phyloP scores from a whole-genome alignment of 2,888 invertebrate genomes.

The Drosophila sordidula region DNA sequence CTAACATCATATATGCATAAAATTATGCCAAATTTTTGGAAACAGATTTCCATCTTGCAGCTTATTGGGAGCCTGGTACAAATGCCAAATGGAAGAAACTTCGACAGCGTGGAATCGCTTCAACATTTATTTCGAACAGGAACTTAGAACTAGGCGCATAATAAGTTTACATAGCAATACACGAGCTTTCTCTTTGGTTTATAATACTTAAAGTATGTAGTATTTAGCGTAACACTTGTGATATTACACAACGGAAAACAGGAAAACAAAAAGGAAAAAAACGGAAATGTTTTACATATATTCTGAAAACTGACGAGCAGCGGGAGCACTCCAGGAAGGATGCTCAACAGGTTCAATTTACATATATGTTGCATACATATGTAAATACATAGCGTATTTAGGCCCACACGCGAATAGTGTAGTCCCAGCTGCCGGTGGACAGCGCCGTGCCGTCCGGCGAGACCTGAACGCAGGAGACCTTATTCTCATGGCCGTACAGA shows the following conservation, averaged over 20 bases:
- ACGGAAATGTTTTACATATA: slow-evolving; percentile 43
- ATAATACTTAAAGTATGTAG: slow-evolving; percentile 51
- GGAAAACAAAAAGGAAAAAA: slow-evolving; percentile 1
- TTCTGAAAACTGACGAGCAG: slow-evolving; percentile 24
- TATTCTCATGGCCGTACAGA: slow-evolving; percentile 97
- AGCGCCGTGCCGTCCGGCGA: slow-evolving; percentile 99
- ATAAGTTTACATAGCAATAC: slow-evolving; percentile 51
- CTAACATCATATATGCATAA: no score
- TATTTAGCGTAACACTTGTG: slow-evolving; percentile 32
- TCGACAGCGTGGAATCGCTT: slow-evolving; percentile 33
- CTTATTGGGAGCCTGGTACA: no score
- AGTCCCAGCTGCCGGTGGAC: slow-evolving; percentile 99
- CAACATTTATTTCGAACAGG: slow-evolving; percentile 77
- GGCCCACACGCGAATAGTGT: slow-evolving; percentile 91
- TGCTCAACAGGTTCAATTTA: slow-evolving; percentile 31
- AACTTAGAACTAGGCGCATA: slow-evolving; percentile 70
- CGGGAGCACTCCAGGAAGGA: neutral
- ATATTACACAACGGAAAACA: slow-evolving; percentile 23
- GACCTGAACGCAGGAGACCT: slow-evolving; percentile 95
- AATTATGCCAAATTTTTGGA: no score
- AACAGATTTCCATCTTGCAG: no score
- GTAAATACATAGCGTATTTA: slow-evolving; percentile 48
- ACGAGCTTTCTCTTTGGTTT: slow-evolving; percentile 33
- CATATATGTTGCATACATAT: slow-evolving; percentile 19
- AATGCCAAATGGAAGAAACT: neutral